These are phyloP conservation scores for Parazoanthus swiftii DNA, from an alignment of 92 coral and sea anemone species.

Conservation along the genomic window DNA sequence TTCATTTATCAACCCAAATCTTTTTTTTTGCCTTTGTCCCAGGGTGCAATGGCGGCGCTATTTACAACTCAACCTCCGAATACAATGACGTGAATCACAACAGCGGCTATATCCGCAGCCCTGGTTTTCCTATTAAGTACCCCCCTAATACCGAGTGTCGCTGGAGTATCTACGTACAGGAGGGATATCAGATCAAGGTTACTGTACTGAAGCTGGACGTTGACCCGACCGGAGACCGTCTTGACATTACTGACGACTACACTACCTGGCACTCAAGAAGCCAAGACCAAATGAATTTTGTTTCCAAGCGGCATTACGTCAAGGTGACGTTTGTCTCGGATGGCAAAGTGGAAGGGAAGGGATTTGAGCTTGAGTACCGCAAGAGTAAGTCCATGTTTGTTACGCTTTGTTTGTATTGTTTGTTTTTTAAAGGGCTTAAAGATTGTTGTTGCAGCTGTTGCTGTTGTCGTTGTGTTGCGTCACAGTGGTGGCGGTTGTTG, in stretches of 20 bases:
- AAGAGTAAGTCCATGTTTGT: conserved; percentile 49
- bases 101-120: conserved; percentile 67
- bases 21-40: neutral
- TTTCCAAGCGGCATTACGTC: conserved; percentile 42
- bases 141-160: conserved; percentile 55
- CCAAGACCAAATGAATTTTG: neutral
- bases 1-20: conserved; percentile 36
- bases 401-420: neutral
- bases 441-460: neutral
- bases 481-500: too few species aligned
- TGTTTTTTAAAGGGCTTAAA: neutral
- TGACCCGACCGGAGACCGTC: conserved; percentile 15
- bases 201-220: conserved; percentile 33
- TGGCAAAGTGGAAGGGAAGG: conserved; percentile 30
- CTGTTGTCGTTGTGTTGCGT: neutral
- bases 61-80: conserved; percentile 56
- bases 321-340: conserved; percentile 53
- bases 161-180: conserved; percentile 63
- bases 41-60: conserved; percentile 60
- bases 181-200: conserved; percentile 50
- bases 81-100: conserved; percentile 65
- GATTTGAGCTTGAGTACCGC: conserved; percentile 56
- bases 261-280: conserved; percentile 13
- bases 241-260: conserved; percentile 33
- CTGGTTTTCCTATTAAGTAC: conserved; percentile 57